Percentiles rank a stretch among this genome's conserved stretches.
These are phyloP conservation scores for Podotricha telesiphe DNA, from an alignment of 2,888 invertebrate genomes.

Conservation along the genomic window DNA sequence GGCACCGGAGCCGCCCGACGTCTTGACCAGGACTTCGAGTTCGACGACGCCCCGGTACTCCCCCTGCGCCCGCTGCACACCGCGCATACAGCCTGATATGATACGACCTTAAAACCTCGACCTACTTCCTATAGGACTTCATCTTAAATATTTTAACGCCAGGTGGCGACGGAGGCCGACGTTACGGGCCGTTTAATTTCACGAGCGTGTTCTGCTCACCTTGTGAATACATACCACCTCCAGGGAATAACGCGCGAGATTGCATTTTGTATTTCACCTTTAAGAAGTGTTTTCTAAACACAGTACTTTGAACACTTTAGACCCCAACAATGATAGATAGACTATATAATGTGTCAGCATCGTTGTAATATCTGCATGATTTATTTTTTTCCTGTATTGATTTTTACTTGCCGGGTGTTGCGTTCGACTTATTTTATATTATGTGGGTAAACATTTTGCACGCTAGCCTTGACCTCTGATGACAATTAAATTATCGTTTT, in stretches of 20 bases:
- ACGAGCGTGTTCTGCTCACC: neutral
- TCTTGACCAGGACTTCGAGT: slow-evolving; percentile 74
- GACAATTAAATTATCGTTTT: slow-evolving; percentile 26
- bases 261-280: neutral
- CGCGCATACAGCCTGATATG: neutral
- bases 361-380: neutral
- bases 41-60: slow-evolving; percentile 72
- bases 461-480: slow-evolving; percentile 25
- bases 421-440: neutral
- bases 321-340: neutral
- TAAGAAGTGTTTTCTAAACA: neutral
- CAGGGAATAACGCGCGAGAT: neutral
- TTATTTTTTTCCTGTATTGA: slow-evolving; percentile 13
- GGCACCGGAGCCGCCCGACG: slow-evolving; percentile 52
- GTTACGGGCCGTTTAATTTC: neutral
- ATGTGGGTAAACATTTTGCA: neutral
- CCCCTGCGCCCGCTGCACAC: neutral
- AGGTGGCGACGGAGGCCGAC: slow-evolving; percentile 6
- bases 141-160: slow-evolving; percentile 18
- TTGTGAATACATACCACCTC: neutral
- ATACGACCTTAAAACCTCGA: slow-evolving; percentile 25
- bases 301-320: neutral
- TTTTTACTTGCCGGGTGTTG: neutral
- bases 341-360: neutral
- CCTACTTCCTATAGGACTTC: slow-evolving; percentile 35